Evolutionary conservation across 2,888 invertebrate genomes (phyloP).

Genomic region (Pachycephus smyrnensis): DNA sequence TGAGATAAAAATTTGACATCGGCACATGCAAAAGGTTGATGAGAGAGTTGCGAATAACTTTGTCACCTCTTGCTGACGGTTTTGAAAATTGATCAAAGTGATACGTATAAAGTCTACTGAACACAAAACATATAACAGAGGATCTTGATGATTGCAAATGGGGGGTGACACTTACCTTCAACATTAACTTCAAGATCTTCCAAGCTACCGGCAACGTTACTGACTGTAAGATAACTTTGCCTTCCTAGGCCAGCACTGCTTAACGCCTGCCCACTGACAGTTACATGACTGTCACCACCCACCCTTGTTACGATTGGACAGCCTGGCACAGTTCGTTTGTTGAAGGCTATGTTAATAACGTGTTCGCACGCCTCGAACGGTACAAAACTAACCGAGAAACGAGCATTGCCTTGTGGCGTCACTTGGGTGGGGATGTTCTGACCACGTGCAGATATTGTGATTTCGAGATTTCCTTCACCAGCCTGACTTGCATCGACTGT

Average conservation of each 20-base stretch:
- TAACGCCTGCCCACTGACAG: slow-evolving; percentile 73
- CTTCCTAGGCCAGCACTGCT: slow-evolving; percentile 64
- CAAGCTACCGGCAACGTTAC: slow-evolving; percentile 85
- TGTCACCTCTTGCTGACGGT: background rate
- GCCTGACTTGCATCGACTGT: slow-evolving; percentile 94
- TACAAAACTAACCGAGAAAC: slow-evolving; percentile 96
- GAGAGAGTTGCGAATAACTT: slow-evolving; percentile 10
- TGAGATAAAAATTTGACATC: slow-evolving; percentile 21
- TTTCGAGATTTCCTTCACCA: slow-evolving; percentile 97
- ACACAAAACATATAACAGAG: background rate
- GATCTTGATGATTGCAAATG: background rate
- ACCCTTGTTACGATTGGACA: slow-evolving; percentile 93
- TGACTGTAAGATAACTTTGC: slow-evolving; percentile 64
- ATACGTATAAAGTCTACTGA: slow-evolving; percentile 8
- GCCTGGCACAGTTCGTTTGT: slow-evolving; percentile 88
- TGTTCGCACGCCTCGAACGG: slow-evolving; percentile 95
- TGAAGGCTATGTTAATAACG: slow-evolving; percentile 96
- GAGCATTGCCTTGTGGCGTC: slow-evolving; percentile 88
- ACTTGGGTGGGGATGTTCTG: slow-evolving; percentile 96
- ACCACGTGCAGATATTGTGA: slow-evolving; percentile 93
- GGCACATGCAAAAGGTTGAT: background rate
- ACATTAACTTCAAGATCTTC: slow-evolving; percentile 97
- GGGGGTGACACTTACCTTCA: slow-evolving; percentile 80
- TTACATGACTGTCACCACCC: slow-evolving; percentile 71
- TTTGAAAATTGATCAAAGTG: slow-evolving; percentile 22